Base-by-base conservation (phyloP, 37 sponge, comb jelly and placozoan genomes). In the Geodia barretti region DNA sequence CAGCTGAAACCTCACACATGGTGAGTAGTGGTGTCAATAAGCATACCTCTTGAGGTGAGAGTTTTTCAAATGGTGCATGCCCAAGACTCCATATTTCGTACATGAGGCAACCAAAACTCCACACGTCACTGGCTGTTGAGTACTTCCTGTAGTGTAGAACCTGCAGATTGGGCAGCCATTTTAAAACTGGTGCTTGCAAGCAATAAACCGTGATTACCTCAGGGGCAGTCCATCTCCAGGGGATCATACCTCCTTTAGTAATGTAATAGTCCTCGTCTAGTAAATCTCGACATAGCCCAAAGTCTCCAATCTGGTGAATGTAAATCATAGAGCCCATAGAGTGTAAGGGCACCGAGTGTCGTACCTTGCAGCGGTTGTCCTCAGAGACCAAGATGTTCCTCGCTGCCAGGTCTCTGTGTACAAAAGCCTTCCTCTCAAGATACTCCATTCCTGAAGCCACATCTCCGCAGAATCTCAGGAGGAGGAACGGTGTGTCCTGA, bases 361-460 rank as follows among this genome's bases (percentile, higher is more conserved):
- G 4, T 74, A 81, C 82, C 70, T 81, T 81, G 33, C 82, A 81
- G 26, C 47, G 39, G 11, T 70, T 54, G 24, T 81, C 61, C 17
- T 23, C 40, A 60, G 28, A 40, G 1, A 81, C 34, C 24, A 81
- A 40, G 30, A 81, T 72, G 64, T 81, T 81, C 63, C 82, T 81
- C 21, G 82, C 82, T 43, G 82, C 82, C 24, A 81, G 32, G 38
- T 81, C 82, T 81, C 82, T 81, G 82, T 81, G 82, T 1, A 81
- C 73, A 72, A 81, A 81, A 7, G 39, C 35, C 64, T 72, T 81
- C 23, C 32, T 70, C 28, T 70, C 30, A 1, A 81, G 71, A 64
- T 81, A 68, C 39, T 71, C 41, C 82, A 81, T 81, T 24, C 82
- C 82, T 19, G 72, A 41, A 20, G 82, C 82, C 61, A 81, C 70